phyloP scores from a whole-genome alignment of 2,888 invertebrate species.

The Macrophya alboannulata region DNA sequence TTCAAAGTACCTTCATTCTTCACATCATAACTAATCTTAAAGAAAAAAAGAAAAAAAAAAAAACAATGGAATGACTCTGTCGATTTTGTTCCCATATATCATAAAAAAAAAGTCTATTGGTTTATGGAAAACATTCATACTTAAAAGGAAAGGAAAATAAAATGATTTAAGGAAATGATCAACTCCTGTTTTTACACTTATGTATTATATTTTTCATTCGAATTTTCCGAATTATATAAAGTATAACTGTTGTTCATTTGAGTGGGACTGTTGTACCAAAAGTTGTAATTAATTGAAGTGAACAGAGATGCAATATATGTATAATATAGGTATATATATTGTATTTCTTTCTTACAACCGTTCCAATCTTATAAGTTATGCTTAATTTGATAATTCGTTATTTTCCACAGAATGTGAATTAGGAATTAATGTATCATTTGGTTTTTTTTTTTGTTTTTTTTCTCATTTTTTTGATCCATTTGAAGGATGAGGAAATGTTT shows the following conservation, averaged over 20 bases:
- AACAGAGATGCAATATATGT: constrained; percentile 39
- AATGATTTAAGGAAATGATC: not conserved
- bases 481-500: not conserved
- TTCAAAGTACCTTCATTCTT: not conserved
- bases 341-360: constrained; percentile 45
- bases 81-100: not conserved
- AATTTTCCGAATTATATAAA: constrained; percentile 22
- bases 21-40: not conserved
- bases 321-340: not conserved
- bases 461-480: not conserved
- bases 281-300: constrained; percentile 48
- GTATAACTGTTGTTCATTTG: constrained; percentile 49
- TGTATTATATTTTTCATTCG: constrained; percentile 30
- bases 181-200: not conserved
- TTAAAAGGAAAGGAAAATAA: not conserved
- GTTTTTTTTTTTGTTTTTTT: not conserved
- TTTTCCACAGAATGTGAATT: constrained; percentile 13
- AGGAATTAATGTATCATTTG: not conserved
- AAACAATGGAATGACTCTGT: not conserved
- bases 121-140: not conserved
- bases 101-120: not conserved
- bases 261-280: constrained; percentile 53
- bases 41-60: not conserved
- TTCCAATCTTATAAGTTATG: constrained; percentile 42
- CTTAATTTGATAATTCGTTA: not conserved